These are phyloP conservation scores for Alsophila aescularia DNA, from an alignment of 2,888 invertebrate genomes.

Conservation along the genomic window DNA sequence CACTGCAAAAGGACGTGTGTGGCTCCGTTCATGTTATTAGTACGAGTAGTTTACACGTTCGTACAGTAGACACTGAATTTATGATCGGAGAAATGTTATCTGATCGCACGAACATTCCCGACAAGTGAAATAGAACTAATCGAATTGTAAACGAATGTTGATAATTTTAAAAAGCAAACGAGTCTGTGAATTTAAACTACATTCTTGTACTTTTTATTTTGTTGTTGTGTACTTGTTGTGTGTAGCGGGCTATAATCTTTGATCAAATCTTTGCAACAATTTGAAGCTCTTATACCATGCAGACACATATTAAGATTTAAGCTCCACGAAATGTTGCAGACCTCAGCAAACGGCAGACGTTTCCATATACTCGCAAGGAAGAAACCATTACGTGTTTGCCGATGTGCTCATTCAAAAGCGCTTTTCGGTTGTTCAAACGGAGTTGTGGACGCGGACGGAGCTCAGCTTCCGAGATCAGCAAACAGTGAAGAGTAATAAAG, in stretches of 20 bases:
- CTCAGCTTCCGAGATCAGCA: slow-evolving; percentile 70
- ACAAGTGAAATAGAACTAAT: too few relatives aligned
- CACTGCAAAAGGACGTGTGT: slow-evolving; percentile 4
- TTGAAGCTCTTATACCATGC: slow-evolving; percentile 14
- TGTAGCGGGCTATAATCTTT: slow-evolving; percentile 10
- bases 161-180: not conserved
- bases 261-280: not conserved
- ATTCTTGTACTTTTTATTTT: too few relatives aligned
- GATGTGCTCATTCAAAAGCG: slow-evolving; percentile 63
- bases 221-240: too few relatives aligned
- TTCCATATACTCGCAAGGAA: slow-evolving; percentile 41
- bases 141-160: too few relatives aligned
- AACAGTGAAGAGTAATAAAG: slow-evolving; percentile 82
- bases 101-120: too few relatives aligned
- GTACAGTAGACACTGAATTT: not conserved
- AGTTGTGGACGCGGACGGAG: slow-evolving; percentile 60
- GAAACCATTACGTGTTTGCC: slow-evolving; percentile 59
- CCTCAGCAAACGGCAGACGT: slow-evolving; percentile 26
- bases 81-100: not conserved
- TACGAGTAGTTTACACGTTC: not conserved
- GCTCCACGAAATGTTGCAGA: slow-evolving; percentile 29
- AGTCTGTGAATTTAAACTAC: not conserved
- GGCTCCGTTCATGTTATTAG: not conserved
- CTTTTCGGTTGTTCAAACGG: slow-evolving; percentile 61
- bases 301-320: slow-evolving; percentile 31